Percentiles rank a stretch among this genome's conserved stretches.
Evolutionary conservation across 2,113 vertebrate genomes (phyloP).

Genomic region (Etheostoma cragini): DNA sequence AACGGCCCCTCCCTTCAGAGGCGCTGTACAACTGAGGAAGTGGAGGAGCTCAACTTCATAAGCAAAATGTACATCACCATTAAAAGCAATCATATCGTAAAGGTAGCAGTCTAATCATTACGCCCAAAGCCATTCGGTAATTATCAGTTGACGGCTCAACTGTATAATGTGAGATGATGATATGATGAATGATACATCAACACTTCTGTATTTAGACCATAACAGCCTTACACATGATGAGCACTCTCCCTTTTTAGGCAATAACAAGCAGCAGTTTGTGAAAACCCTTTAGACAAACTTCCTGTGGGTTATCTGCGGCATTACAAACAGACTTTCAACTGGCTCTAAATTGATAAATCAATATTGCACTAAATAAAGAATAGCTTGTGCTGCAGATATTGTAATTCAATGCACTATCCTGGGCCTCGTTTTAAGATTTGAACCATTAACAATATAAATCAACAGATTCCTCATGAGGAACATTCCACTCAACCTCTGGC

Average conservation of each 20-base stretch:
- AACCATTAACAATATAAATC: conserved; percentile 24
- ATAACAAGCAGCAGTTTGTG: conserved; percentile 16
- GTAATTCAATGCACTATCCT: conserved; percentile 27
- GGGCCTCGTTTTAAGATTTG: neutral
- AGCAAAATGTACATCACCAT: conserved; percentile 9
- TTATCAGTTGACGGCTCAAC: neutral
- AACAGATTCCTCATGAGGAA: conserved; percentile 16
- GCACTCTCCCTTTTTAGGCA: neutral
- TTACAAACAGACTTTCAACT: conserved; percentile 30
- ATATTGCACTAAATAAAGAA: conserved; percentile 54
- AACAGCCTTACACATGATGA: neutral
- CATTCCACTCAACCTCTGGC: neutral
- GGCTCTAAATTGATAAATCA: conserved; percentile 44
- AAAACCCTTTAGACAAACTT: conserved; percentile 32
- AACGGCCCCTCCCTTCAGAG: conserved; percentile 21
- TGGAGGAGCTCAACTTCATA: conserved; percentile 35
- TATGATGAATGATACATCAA: conserved; percentile 10
- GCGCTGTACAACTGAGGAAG: conserved; percentile 23
- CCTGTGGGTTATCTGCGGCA: conserved; percentile 36
- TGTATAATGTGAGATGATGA: conserved; percentile 13
- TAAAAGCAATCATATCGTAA: conserved; percentile 27
- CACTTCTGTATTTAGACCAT: conserved; percentile 12
- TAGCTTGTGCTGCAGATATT: conserved; percentile 20
- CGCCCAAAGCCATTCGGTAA: neutral
- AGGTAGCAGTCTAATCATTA: conserved; percentile 1